phyloP scores from a whole-genome alignment of 2,888 invertebrate genomes.

The Gymnoscelis rufifasciata region DNA sequence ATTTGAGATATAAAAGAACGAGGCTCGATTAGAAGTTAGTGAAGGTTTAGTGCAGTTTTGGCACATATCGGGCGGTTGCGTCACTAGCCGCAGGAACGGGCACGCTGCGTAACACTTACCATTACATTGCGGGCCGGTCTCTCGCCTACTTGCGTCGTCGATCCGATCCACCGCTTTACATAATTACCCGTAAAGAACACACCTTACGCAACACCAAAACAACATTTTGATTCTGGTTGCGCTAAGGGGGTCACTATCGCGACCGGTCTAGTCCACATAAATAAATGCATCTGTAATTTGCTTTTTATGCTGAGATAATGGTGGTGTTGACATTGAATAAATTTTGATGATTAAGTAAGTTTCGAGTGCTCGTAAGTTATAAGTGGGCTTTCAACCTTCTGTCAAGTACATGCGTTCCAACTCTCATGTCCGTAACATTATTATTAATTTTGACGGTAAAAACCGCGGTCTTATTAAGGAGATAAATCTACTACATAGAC shows the following conservation, averaged over 20 bases:
- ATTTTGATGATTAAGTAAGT: slow-evolving; percentile 11
- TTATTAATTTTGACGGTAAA: no score
- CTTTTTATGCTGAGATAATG: slow-evolving; percentile 13
- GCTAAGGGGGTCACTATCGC: slow-evolving; percentile 51
- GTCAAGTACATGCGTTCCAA: not conserved
- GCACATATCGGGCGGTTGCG: slow-evolving; percentile 70
- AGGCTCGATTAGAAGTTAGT: no score
- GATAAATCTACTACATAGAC: no score
- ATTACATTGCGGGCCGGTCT: slow-evolving; percentile 51
- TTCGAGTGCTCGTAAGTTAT: not conserved
- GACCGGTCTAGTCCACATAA: slow-evolving; percentile 22
- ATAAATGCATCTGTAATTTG: slow-evolving; percentile 24
- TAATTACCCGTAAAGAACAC: slow-evolving; percentile 70
- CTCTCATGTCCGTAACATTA: not conserved
- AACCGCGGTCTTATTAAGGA: no score
- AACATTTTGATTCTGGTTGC: slow-evolving; percentile 59
- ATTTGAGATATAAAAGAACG: slow-evolving; percentile 12
- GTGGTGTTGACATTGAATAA: slow-evolving; percentile 24
- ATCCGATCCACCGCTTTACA: slow-evolving; percentile 66
- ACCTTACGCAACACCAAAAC: slow-evolving; percentile 67
- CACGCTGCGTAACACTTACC: slow-evolving; percentile 74
- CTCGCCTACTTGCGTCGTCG: slow-evolving; percentile 54
- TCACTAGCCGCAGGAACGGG: slow-evolving; percentile 55
- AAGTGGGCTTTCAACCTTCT: not conserved
- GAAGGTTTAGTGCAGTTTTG: slow-evolving; percentile 69